Percentiles rank a stretch among this genome's conserved stretches.
phyloP scores from a whole-genome alignment of 2,888 invertebrate species.

The Eueremaeus valkanovi region DNA sequence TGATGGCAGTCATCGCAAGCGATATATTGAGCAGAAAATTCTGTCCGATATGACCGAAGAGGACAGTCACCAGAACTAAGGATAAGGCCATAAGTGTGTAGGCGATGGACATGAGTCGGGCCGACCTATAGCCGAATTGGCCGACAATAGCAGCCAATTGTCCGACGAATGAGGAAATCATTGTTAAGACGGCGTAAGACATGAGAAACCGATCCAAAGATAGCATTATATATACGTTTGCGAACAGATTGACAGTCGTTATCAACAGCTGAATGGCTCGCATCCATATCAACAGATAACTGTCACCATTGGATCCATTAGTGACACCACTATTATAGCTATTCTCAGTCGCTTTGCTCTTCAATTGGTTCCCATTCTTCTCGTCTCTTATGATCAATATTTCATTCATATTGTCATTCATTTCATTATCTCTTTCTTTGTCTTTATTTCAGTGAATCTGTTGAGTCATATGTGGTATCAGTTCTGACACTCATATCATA shows the following conservation, averaged over 20 bases:
- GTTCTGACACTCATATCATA: not conserved
- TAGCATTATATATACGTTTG: slow-evolving; percentile 36
- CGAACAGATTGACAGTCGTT: slow-evolving; percentile 36
- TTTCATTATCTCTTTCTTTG: not conserved
- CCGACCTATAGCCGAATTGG: slow-evolving; percentile 29
- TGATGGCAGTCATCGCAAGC: not conserved
- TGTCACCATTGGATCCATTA: too few relatives aligned
- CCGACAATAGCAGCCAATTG: slow-evolving; percentile 38
- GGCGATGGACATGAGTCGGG: not conserved
- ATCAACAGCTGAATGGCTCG: slow-evolving; percentile 33
- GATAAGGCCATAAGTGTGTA: not conserved
- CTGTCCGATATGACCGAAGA: not conserved
- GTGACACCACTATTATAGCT: too few relatives aligned
- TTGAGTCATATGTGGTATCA: not conserved
- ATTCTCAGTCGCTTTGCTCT: not conserved
- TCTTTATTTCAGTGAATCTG: not conserved
- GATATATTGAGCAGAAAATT: not conserved
- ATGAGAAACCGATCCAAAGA: slow-evolving; percentile 38
- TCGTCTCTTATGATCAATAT: not conserved
- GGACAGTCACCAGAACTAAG: not conserved
- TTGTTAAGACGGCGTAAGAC: slow-evolving; percentile 17
- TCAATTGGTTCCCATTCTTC: not conserved
- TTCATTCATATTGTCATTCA: not conserved
- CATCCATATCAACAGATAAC: slow-evolving; percentile 30
- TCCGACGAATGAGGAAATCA: slow-evolving; percentile 14